phyloP scores from a whole-genome alignment of 2,113 vertebrate species.

The Oenanthe oenanthe region DNA sequence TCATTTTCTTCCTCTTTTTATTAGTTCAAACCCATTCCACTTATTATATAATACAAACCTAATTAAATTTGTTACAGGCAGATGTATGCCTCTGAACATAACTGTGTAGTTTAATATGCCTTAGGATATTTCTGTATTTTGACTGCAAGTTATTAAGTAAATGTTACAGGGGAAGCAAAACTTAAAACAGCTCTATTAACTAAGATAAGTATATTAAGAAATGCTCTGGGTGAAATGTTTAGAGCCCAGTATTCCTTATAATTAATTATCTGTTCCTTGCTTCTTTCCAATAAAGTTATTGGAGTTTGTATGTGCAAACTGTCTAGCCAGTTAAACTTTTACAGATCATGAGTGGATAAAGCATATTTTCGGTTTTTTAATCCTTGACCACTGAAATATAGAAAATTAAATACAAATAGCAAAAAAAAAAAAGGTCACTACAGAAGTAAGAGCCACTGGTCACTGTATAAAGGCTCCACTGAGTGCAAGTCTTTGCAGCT shows the following conservation, averaged over 20 bases:
- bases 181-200: background rate
- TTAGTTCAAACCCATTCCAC: background rate
- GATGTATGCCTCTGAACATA: background rate
- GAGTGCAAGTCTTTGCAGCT: background rate
- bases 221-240: background rate
- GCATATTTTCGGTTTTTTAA: background rate
- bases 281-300: background rate
- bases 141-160: background rate
- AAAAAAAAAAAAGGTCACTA: background rate
- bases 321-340: background rate
- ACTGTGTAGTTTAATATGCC: background rate
- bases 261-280: background rate
- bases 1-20: background rate
- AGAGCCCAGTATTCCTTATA: background rate
- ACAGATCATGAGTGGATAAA: background rate
- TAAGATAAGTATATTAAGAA: background rate
- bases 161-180: background rate
- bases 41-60: background rate
- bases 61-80: background rate
- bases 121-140: constrained; percentile 14
- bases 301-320: background rate
- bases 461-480: background rate
- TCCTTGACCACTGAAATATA: background rate
- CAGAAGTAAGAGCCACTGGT: background rate
- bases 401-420: background rate